Conservation (phyloP, 1,140 invertebrate species). For the Danaus melanippus region DNA sequence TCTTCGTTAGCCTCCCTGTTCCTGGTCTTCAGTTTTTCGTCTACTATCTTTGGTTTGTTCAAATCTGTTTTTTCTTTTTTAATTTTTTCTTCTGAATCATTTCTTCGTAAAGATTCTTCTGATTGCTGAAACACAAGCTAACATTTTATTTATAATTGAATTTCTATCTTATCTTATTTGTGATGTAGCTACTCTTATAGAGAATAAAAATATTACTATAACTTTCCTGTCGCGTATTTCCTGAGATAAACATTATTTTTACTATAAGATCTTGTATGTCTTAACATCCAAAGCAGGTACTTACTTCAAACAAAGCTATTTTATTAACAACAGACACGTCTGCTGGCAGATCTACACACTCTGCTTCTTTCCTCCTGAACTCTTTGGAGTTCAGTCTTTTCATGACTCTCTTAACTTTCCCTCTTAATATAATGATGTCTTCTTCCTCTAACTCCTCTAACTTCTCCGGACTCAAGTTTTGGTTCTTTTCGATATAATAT, state of each 20-base stretch:
- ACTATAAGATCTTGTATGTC: too few relatives aligned
- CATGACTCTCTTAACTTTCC: constrained; percentile 49
- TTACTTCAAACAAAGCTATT: constrained; percentile 60
- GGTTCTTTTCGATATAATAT: too few relatives aligned
- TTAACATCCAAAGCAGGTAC: constrained; percentile 1
- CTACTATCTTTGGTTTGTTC: constrained; percentile 22
- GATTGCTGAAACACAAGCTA: too few relatives aligned
- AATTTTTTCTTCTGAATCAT: not conserved
- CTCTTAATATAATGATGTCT: constrained; percentile 34
- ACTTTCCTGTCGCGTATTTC: too few relatives aligned
- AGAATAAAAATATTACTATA: too few relatives aligned
- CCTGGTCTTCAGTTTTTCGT: constrained; percentile 22
- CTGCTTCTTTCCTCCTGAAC: constrained; percentile 21
- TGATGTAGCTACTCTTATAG: too few relatives aligned
- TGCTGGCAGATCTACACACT: constrained; percentile 31
- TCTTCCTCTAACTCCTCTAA: constrained; percentile 25
- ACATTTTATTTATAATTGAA: too few relatives aligned
- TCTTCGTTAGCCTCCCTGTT: too few relatives aligned
- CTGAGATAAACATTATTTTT: too few relatives aligned
- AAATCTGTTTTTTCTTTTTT: not conserved
- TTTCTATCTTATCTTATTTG: too few relatives aligned
- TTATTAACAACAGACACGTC: constrained; percentile 43
- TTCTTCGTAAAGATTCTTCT: constrained; percentile 3
- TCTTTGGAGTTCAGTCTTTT: constrained; percentile 36
- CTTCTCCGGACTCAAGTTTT: constrained; percentile 2